A percentile compares a stretch with the other conserved stretches of the same genome.
phyloP scores from a whole-genome alignment of 2,797 vertebrate genomes.

The Protonibea diacanthus region DNA sequence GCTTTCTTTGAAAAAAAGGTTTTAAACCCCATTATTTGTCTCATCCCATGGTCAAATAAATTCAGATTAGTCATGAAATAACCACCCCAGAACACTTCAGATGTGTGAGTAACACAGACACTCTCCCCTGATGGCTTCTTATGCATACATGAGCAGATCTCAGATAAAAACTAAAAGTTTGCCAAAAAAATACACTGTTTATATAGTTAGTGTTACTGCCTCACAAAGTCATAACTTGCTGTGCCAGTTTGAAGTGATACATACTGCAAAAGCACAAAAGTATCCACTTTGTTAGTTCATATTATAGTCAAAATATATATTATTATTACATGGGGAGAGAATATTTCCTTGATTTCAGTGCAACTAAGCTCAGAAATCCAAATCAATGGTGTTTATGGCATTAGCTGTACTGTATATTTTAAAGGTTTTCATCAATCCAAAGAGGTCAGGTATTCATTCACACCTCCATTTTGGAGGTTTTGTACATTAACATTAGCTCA shows the following conservation, averaged over 20 bases:
- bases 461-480: no score
- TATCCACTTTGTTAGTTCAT: not conserved
- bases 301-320: not conserved
- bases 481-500: no score
- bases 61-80: conserved; percentile 64
- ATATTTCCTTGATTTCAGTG: not conserved
- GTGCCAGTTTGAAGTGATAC: conserved; percentile 19
- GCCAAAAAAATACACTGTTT: conserved; percentile 47
- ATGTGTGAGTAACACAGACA: conserved; percentile 53
- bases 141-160: conserved; percentile 42
- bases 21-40: conserved; percentile 47
- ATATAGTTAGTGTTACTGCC: conserved; percentile 29
- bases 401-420: not conserved
- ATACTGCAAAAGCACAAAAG: not conserved
- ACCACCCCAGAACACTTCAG: conserved; percentile 18
- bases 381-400: not conserved
- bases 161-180: conserved; percentile 27
- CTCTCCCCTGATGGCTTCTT: conserved; percentile 12
- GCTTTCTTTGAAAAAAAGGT: conserved; percentile 1
- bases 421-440: not conserved
- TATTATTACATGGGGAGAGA: no score
- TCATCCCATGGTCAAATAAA: conserved; percentile 53
- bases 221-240: conserved; percentile 26
- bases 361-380: not conserved
- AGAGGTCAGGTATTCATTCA: not conserved